These are phyloP conservation scores for Leptinotarsa tumamoca DNA, from an alignment of 2,888 invertebrate species.

Conservation along the genomic window DNA sequence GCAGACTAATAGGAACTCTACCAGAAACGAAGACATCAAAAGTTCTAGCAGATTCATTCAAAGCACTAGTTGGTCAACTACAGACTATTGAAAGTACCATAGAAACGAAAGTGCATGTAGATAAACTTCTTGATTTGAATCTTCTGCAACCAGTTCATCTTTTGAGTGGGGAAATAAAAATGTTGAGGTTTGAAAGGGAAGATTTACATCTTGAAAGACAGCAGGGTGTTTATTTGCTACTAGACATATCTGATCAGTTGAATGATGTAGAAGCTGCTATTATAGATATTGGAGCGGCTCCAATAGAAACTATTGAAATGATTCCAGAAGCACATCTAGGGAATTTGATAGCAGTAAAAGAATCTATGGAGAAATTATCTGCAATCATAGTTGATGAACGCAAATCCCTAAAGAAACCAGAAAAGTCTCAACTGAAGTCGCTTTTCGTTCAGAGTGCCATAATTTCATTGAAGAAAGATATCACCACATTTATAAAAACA, in stretches of 20 bases:
- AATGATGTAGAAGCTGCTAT: neutral
- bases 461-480: conserved; percentile 37
- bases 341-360: neutral
- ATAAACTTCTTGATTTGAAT: neutral
- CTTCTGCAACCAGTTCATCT: neutral
- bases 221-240: neutral
- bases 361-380: neutral
- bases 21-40: neutral
- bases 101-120: neutral
- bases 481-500: conserved; percentile 29
- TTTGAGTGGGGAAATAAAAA: neutral
- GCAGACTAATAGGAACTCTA: conserved; percentile 23
- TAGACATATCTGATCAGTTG: neutral
- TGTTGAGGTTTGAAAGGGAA: neutral
- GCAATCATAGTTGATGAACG: conserved; percentile 20
- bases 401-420: conserved; percentile 21
- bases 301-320: neutral
- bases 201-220: neutral
- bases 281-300: neutral
- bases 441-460: conserved; percentile 22
- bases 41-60: conserved; percentile 32
- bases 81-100: conserved; percentile 11
- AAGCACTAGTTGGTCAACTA: conserved; percentile 36
- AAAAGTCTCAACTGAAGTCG: neutral
- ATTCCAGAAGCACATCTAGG: neutral